These are phyloP conservation scores for Dasyurus viverrinus DNA, from an alignment of 2,113 vertebrate genomes.

Conservation along the genomic window DNA sequence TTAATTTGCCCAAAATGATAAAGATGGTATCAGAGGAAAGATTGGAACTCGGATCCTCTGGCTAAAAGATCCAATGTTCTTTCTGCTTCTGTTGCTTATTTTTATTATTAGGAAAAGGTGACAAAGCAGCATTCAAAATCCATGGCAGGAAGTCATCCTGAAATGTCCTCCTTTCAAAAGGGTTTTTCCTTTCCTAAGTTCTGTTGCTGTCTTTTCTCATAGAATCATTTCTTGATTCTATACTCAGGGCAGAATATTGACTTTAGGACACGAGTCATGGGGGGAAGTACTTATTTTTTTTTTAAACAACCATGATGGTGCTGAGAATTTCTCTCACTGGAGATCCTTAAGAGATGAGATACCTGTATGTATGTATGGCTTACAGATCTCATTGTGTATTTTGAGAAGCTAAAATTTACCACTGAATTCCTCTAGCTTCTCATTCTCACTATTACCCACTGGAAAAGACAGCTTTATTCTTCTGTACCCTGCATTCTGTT, in stretches of 20 bases:
- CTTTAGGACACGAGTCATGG: not conserved
- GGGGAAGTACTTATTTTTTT: not conserved
- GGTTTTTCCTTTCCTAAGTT: accelerated
- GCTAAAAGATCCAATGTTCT: not conserved
- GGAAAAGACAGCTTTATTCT: not conserved
- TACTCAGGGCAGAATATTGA: not conserved
- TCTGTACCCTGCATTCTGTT: not conserved
- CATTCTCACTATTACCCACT: not conserved
- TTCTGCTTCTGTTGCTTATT: not conserved
- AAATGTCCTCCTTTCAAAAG: not conserved
- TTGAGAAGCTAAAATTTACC: not conserved
- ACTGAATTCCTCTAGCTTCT: not conserved
- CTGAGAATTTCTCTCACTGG: not conserved
- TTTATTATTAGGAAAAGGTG: not conserved
- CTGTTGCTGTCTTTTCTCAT: not conserved
- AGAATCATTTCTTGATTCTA: not conserved
- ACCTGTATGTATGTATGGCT: not conserved
- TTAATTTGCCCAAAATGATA: not conserved
- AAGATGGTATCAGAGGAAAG: not conserved
- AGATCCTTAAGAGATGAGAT: not conserved
- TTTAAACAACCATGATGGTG: not conserved
- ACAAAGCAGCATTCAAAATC: accelerated
- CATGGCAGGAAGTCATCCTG: not conserved
- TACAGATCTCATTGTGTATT: not conserved
- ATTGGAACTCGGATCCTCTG: not conserved